A percentile compares a stretch with the other conserved stretches of the same genome.
phyloP scores from a whole-genome alignment of 1,140 invertebrate genomes.

The Maniola jurtina region DNA sequence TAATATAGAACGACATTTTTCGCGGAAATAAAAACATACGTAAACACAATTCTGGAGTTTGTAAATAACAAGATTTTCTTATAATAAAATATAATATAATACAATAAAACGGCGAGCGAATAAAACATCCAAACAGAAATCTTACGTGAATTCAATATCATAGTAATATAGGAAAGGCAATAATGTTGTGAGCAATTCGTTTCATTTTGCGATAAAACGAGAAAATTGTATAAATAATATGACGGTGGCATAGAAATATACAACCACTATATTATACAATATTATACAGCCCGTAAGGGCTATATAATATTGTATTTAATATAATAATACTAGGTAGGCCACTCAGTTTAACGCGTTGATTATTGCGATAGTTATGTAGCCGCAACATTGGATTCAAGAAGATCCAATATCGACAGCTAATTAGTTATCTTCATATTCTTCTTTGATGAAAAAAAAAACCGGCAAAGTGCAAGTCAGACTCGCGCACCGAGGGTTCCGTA shows the following conservation, averaged over 20 bases:
- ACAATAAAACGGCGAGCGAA: slow-evolving; percentile 6
- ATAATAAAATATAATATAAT: slow-evolving; percentile 4
- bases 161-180: slow-evolving; percentile 17
- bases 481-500: too few relatives aligned
- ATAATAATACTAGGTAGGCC: too few relatives aligned
- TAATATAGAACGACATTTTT: background rate
- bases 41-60: slow-evolving; percentile 5
- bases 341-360: too few relatives aligned
- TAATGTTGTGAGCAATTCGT: slow-evolving; percentile 19
- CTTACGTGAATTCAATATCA: slow-evolving; percentile 20
- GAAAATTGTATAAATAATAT: background rate
- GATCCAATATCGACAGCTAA: too few relatives aligned
- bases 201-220: background rate
- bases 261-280: too few relatives aligned
- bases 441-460: too few relatives aligned
- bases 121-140: slow-evolving; percentile 12
- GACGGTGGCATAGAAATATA: background rate
- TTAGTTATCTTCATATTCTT: too few relatives aligned
- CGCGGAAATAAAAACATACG: slow-evolving; percentile 4
- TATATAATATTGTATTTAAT: too few relatives aligned
- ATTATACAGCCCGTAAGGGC: too few relatives aligned
- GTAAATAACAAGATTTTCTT: background rate
- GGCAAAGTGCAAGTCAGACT: too few relatives aligned
- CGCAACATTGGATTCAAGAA: too few relatives aligned
- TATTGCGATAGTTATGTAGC: too few relatives aligned